A percentile compares a stretch with the other conserved stretches of the same genome.
Evolutionary conservation across 2,113 vertebrate species (phyloP).

Genomic region (Phainopepla nitens): DNA sequence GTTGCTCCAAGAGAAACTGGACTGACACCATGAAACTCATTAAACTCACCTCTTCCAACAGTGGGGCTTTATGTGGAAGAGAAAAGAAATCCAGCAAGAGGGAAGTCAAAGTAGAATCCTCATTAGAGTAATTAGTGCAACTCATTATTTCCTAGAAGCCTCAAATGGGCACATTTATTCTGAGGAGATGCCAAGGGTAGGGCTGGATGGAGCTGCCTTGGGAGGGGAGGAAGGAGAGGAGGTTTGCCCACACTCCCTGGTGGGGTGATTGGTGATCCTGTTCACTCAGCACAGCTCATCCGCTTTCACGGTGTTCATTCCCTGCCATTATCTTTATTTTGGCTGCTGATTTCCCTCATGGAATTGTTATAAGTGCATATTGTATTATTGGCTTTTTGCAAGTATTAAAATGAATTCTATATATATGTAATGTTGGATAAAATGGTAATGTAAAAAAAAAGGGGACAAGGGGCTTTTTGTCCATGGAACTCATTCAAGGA

Average conservation of each 20-base stretch:
- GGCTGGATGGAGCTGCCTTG: not conserved
- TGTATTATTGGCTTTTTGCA: too few species aligned
- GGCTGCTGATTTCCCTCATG: constrained; percentile 4
- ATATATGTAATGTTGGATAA: too few species aligned
- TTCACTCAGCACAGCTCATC: constrained; percentile 28
- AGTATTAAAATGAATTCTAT: too few species aligned
- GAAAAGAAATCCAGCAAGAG: not conserved
- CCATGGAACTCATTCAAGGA: too few species aligned
- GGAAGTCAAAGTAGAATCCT: constrained; percentile 24
- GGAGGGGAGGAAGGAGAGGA: not conserved
- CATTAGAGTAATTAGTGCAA: constrained; percentile 52
- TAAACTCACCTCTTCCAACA: not conserved
- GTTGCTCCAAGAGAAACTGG: constrained; percentile 27
- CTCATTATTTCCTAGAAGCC: constrained; percentile 40
- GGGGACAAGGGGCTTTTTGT: too few species aligned
- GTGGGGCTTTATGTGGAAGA: not conserved
- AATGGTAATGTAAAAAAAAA: too few species aligned
- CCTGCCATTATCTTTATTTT: constrained; percentile 22
- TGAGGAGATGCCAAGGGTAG: not conserved
- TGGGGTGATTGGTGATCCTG: not conserved
- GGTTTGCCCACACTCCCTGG: not conserved
- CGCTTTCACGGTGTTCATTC: not conserved
- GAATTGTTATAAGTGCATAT: not conserved
- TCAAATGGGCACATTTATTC: not conserved
- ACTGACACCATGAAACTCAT: constrained; percentile 17